phyloP scores from a whole-genome alignment of 2,797 vertebrate genomes.

The Melanotaenia maccullochi region DNA sequence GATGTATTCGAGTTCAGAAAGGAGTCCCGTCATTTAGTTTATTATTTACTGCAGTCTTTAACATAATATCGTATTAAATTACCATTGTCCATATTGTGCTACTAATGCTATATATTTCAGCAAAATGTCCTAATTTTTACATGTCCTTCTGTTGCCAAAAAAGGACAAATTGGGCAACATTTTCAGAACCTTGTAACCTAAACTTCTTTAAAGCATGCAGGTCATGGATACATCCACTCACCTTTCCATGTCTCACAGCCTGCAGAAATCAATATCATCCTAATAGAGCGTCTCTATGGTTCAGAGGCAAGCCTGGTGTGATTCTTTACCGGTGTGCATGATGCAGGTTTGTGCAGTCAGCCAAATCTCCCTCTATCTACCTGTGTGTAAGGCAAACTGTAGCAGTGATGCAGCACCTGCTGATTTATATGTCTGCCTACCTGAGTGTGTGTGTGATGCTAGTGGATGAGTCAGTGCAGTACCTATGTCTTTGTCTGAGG shows the following conservation, averaged over 20 bases:
- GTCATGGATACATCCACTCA: slow-evolving; percentile 52
- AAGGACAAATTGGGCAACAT: not conserved
- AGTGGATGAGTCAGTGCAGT: slow-evolving; percentile 51
- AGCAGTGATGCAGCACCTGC: slow-evolving; percentile 69
- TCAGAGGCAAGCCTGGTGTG: slow-evolving; percentile 49
- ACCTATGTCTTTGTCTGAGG: slow-evolving; percentile 58
- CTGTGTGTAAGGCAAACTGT: slow-evolving; percentile 43
- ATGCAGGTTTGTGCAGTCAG: slow-evolving; percentile 49
- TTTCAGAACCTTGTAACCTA: not conserved
- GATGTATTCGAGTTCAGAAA: slow-evolving; percentile 1
- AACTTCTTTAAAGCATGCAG: slow-evolving; percentile 35
- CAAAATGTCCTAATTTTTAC: not conserved
- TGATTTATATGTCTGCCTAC: slow-evolving; percentile 27
- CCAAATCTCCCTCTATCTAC: slow-evolving; percentile 40
- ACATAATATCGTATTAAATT: not conserved
- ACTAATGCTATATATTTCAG: not conserved
- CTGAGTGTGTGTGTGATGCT: slow-evolving; percentile 43
- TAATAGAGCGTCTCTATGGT: slow-evolving; percentile 33
- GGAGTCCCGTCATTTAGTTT: not conserved
- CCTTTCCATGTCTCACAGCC: slow-evolving; percentile 63
- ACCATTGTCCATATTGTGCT: not conserved
- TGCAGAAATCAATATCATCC: slow-evolving; percentile 22
- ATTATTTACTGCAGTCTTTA: not conserved
- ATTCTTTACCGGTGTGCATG: slow-evolving; percentile 61
- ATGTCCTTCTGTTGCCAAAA: not conserved